Percentiles rank a stretch among this genome's conserved stretches.
phyloP scores from a whole-genome alignment of 2,888 invertebrate genomes.

The Latrodectus elegans region DNA sequence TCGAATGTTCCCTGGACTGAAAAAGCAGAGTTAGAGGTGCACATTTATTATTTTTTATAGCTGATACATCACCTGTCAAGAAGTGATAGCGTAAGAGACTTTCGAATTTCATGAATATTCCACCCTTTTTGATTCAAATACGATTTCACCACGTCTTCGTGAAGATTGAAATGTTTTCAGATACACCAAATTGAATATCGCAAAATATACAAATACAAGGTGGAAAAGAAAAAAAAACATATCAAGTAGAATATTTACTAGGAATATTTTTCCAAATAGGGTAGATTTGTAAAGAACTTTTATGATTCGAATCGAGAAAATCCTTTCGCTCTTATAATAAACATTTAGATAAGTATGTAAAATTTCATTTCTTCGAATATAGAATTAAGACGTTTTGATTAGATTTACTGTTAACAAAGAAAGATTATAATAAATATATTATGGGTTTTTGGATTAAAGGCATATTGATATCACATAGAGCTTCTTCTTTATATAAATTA shows the following conservation, averaged over 20 bases:
- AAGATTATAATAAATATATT: too few species aligned
- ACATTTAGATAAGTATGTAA: too few species aligned
- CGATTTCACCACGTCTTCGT: conserved; percentile 47
- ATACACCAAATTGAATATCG: conserved; percentile 7
- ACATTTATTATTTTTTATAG: background rate
- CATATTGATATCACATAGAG: too few species aligned
- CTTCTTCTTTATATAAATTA: too few species aligned
- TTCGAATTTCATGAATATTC: conserved; percentile 49
- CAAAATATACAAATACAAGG: background rate
- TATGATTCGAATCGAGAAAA: too few species aligned
- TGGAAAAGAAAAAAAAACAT: background rate
- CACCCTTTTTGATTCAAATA: conserved; percentile 32
- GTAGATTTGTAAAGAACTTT: background rate
- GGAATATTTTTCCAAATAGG: background rate
- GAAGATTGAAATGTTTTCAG: conserved; percentile 44
- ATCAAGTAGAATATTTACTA: background rate
- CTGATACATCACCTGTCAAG: conserved; percentile 35
- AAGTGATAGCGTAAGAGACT: conserved; percentile 31
- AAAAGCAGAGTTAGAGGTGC: background rate
- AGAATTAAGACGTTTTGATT: too few species aligned
- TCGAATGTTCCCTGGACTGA: background rate
- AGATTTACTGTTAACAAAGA: too few species aligned
- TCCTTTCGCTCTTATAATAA: too few species aligned
- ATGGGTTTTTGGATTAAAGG: too few species aligned
- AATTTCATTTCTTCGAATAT: too few species aligned